Conservation (phyloP, 92 coral and sea anemone species). For the Parazoanthus darwini region DNA sequence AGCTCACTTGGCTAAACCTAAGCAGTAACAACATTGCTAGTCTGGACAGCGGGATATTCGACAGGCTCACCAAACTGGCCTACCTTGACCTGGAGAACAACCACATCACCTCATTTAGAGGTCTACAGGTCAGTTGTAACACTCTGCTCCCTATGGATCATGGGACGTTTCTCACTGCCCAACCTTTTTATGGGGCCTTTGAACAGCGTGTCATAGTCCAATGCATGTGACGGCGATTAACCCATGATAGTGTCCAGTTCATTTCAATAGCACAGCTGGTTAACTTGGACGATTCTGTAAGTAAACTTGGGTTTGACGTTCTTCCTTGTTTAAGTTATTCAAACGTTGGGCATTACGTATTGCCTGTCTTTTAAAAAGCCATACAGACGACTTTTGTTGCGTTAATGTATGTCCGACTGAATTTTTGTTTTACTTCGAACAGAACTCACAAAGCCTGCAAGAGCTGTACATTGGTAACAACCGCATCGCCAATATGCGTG, state of each 20-base stretch:
- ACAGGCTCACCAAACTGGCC: constrained; percentile 63
- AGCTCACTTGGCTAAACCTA: constrained; percentile 71
- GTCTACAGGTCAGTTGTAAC: constrained; percentile 69
- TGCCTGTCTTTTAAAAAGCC: not conserved
- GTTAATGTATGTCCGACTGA: not conserved
- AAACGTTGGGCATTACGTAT: not conserved
- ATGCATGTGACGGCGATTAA: not conserved
- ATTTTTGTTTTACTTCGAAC: constrained; percentile 18
- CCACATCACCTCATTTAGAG: constrained; percentile 70
- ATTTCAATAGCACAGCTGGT: too few species aligned
- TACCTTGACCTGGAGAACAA: constrained; percentile 91
- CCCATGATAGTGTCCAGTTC: not conserved
- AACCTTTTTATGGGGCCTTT: not conserved
- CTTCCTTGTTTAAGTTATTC: not conserved
- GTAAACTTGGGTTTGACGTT: too few species aligned
- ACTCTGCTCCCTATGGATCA: not conserved
- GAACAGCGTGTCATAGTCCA: not conserved
- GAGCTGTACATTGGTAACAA: constrained; percentile 91
- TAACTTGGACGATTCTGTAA: too few species aligned
- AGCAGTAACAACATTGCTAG: constrained; percentile 68
- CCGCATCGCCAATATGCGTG: constrained; percentile 78
- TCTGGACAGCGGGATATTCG: constrained; percentile 74
- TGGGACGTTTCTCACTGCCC: not conserved
- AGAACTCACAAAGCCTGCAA: constrained; percentile 78
- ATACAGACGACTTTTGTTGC: not conserved